Evolutionary conservation across 1,140 invertebrate genomes (phyloP).

Genomic region (Tetramorium simillimum): DNA sequence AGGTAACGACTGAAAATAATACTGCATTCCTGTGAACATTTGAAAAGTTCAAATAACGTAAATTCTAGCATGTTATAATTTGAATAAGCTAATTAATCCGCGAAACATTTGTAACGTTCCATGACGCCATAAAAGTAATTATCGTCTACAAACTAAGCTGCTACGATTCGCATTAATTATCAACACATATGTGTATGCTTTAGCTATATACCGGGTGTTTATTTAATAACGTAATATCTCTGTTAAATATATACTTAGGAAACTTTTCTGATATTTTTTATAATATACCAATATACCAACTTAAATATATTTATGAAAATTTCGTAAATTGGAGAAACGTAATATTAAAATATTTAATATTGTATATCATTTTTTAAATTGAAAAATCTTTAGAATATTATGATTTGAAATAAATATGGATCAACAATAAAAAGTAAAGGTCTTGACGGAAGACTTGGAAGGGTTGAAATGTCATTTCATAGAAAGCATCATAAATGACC

Average conservation of each 20-base stretch:
- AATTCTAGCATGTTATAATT: neutral
- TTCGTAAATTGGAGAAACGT: neutral
- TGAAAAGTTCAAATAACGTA: neutral
- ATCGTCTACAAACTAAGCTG: neutral
- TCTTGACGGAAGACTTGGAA: neutral
- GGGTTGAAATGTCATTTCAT: conserved; percentile 57
- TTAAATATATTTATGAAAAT: neutral
- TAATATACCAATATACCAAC: neutral
- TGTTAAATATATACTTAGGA: neutral
- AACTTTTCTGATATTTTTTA: neutral
- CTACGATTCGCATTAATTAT: conserved; percentile 47
- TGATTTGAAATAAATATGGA: neutral
- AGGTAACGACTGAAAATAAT: neutral
- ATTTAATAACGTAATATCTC: neutral
- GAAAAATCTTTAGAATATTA: neutral
- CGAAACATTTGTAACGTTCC: neutral
- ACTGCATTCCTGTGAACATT: neutral
- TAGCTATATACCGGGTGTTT: neutral
- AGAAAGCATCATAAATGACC: conserved; percentile 55
- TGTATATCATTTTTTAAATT: neutral
- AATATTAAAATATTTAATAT: neutral
- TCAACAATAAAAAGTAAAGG: conserved; percentile 19
- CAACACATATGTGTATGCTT: neutral
- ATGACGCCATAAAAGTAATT: conserved; percentile 42
- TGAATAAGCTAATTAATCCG: neutral